Evolutionary conservation across 2,888 invertebrate species (phyloP).

Genomic region (Gasteruption jaculator): DNA sequence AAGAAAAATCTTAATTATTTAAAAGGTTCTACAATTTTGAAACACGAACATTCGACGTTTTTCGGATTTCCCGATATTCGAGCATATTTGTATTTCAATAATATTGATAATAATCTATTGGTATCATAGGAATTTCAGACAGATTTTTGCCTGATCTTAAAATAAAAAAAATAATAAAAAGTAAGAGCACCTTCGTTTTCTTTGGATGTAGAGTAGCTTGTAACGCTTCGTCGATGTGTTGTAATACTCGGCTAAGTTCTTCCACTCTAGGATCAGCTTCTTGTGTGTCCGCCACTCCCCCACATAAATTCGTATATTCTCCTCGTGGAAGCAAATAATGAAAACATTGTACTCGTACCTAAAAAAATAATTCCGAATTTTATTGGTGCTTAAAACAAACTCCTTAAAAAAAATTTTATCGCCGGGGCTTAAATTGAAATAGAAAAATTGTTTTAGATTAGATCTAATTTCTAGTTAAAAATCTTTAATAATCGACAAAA

Average conservation of each 20-base stretch:
- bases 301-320: slow-evolving; percentile 40
- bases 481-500: neutral
- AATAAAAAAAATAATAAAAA: slow-evolving; percentile 13
- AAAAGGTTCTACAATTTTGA: too few species aligned
- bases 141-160: too few species aligned
- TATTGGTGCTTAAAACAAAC: neutral
- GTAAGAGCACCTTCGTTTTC: slow-evolving; percentile 61
- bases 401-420: neutral
- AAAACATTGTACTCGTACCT: slow-evolving; percentile 91
- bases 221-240: slow-evolving; percentile 74
- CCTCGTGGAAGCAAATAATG: slow-evolving; percentile 72
- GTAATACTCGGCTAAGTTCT: slow-evolving; percentile 73
- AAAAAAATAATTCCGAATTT: slow-evolving; percentile 32
- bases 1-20: too few species aligned
- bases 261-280: slow-evolving; percentile 74
- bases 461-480: neutral
- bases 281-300: slow-evolving; percentile 65
- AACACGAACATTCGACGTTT: too few species aligned
- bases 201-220: slow-evolving; percentile 70
- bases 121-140: too few species aligned
- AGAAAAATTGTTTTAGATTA: slow-evolving; percentile 5
- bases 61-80: too few species aligned
- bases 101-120: too few species aligned
- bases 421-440: neutral
- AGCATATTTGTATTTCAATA: too few species aligned